Base-by-base conservation (phyloP, 2,888 invertebrate genomes). In the Melanargia galathea region DNA sequence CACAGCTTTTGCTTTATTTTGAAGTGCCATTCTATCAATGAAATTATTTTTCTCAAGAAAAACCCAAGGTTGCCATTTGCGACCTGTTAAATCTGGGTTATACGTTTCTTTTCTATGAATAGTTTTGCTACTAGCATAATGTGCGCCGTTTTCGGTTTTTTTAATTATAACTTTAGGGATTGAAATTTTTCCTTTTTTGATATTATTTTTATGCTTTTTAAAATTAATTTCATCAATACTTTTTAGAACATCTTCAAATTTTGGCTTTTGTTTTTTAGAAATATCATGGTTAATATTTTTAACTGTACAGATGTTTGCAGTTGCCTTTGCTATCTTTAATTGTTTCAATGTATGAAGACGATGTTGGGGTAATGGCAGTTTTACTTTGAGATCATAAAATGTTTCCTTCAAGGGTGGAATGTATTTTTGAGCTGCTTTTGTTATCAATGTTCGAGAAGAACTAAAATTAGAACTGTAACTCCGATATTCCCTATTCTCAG, bases 61-160 rank as follows among this genome's bases (percentile, higher is more conserved):
- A 18, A 92, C 92, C 89, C 90, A 91, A 0, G 92, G 92, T 75
- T 92, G 92, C 92, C 92, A 92, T 71, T 91, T 92, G 63, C 87
- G 83, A 6, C 92, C 92, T 1, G 92, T 91, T 68, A 92, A 75
- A 68, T 92, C 92, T 20, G 92, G 92, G 72, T 89, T 87, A 63
- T 76, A 86, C 40, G 75, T 71, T 52, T 82, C 71, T 67, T 79
- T 82, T 64, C 77, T 74, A 59, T 58, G 69, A 8, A 81, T 71
- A 40, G 82, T 83, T 72, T 90, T 90, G 43, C 84, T 84, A 71
- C 91, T 92, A 33, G 92, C 83, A 71, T 92, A 92, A 73, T 92
- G 92, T 33, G 90, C 88, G 49, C 92, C 92, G 70, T 87, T 84
- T 71, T 80, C 77, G 66, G 76, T 84, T 80, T 92, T 92, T 73